A percentile compares a stretch with the other conserved stretches of the same genome.
Evolutionary conservation across 2,888 invertebrate species (phyloP).

Genomic region (Sylvicola fuscatus): DNA sequence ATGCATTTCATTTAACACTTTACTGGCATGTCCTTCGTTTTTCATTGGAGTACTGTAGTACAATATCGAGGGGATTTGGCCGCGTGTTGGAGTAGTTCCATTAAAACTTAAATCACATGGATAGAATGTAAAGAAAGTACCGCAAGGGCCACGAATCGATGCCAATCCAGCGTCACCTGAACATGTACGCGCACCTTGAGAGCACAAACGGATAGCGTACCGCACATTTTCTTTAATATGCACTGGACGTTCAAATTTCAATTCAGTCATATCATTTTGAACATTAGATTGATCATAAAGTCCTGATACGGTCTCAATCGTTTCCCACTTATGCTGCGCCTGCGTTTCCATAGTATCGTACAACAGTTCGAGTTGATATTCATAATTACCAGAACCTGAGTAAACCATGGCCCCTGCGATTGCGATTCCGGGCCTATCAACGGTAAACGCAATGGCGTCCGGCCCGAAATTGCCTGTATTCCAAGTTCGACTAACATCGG

Average conservation of each 20-base stretch:
- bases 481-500: slow-evolving; percentile 82
- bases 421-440: slow-evolving; percentile 74
- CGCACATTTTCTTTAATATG: slow-evolving; percentile 60
- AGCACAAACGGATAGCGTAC: slow-evolving; percentile 73
- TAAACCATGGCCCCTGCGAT: slow-evolving; percentile 81
- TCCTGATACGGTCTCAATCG: slow-evolving; percentile 64
- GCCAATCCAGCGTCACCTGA: slow-evolving; percentile 87
- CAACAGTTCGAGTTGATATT: slow-evolving; percentile 77
- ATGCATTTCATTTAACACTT: slow-evolving; percentile 16
- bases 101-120: slow-evolving; percentile 87
- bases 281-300: slow-evolving; percentile 68
- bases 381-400: slow-evolving; percentile 72
- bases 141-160: slow-evolving; percentile 80
- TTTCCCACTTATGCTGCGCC: slow-evolving; percentile 61
- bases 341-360: slow-evolving; percentile 42
- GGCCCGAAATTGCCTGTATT: slow-evolving; percentile 94
- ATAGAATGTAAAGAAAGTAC: slow-evolving; percentile 73
- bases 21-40: slow-evolving; percentile 13
- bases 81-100: slow-evolving; percentile 86
- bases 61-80: slow-evolving; percentile 83
- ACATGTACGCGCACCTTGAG: slow-evolving; percentile 79
- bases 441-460: slow-evolving; percentile 87
- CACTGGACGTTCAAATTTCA: slow-evolving; percentile 78
- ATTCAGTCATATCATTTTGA: slow-evolving; percentile 69
- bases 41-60: slow-evolving; percentile 32